Conservation (phyloP, 2,113 vertebrate species). For the Chionis minor region DNA sequence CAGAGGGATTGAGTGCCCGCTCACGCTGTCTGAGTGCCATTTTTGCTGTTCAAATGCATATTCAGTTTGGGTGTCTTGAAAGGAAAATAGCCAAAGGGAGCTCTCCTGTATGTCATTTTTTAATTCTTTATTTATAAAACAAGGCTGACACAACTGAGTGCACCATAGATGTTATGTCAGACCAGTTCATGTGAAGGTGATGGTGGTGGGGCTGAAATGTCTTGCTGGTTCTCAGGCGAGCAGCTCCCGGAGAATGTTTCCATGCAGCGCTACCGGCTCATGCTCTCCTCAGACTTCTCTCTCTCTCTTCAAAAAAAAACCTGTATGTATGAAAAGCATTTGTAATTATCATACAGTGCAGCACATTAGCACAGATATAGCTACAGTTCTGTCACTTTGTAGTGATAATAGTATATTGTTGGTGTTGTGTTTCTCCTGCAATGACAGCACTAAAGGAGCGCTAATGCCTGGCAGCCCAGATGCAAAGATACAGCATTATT, state of each 20-base stretch:
- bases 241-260: not conserved
- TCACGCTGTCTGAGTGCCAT: not conserved
- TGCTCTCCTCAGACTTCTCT: not conserved
- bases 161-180: not conserved
- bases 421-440: not conserved
- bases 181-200: not conserved
- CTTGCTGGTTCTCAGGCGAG: not conserved
- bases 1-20: not conserved
- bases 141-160: not conserved
- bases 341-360: conserved; percentile 39
- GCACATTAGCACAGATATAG: conserved; percentile 28
- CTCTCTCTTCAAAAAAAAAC: not conserved
- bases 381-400: conserved; percentile 52
- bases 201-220: not conserved
- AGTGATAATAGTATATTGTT: conserved; percentile 12
- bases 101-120: not conserved
- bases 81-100: not conserved
- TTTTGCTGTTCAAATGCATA: not conserved
- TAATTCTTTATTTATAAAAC: not conserved
- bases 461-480: not conserved
- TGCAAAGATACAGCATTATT: not conserved
- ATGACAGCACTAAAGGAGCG: not conserved
- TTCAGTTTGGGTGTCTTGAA: not conserved
- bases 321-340: conserved; percentile 4
- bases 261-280: not conserved